phyloP scores from a whole-genome alignment of 2,888 invertebrate species.

The Philopedon plagiatum region DNA sequence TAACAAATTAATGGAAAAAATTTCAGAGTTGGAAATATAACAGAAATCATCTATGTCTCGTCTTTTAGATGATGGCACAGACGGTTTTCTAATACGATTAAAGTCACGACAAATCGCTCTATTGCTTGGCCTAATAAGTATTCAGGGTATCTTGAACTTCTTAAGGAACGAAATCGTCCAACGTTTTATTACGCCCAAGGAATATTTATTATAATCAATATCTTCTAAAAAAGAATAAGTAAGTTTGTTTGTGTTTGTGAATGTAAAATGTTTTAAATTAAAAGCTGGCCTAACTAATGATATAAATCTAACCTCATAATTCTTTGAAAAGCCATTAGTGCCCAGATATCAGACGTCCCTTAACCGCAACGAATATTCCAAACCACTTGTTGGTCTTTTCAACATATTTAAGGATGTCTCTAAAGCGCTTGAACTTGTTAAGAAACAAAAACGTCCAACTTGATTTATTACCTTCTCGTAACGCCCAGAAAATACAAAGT shows the following conservation, averaged over 20 bases:
- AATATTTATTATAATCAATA: too few species aligned
- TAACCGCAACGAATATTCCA: slow-evolving; percentile 25
- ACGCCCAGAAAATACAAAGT: slow-evolving; percentile 41
- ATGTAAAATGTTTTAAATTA: neutral
- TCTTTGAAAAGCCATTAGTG: slow-evolving; percentile 24
- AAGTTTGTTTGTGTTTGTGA: neutral
- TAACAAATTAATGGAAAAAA: too few species aligned
- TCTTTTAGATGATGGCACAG: too few species aligned
- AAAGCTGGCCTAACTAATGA: neutral
- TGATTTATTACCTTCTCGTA: slow-evolving; percentile 42
- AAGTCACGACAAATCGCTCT: too few species aligned
- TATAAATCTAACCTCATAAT: slow-evolving; percentile 6
- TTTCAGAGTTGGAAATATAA: too few species aligned
- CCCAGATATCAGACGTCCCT: slow-evolving; percentile 7
- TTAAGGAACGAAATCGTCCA: too few species aligned
- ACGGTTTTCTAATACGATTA: too few species aligned
- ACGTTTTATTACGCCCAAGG: too few species aligned
- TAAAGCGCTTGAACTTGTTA: slow-evolving; percentile 39
- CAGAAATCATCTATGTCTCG: too few species aligned
- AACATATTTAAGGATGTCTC: slow-evolving; percentile 33
- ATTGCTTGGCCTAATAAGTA: too few species aligned
- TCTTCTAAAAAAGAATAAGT: neutral
- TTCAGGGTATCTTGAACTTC: too few species aligned
- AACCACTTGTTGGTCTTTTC: slow-evolving; percentile 30
- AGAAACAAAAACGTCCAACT: slow-evolving; percentile 44